Percentiles rank a stretch among this genome's conserved stretches.
These are phyloP conservation scores for Agonum fuliginosum DNA, from an alignment of 2,888 invertebrate species.

Conservation along the genomic window DNA sequence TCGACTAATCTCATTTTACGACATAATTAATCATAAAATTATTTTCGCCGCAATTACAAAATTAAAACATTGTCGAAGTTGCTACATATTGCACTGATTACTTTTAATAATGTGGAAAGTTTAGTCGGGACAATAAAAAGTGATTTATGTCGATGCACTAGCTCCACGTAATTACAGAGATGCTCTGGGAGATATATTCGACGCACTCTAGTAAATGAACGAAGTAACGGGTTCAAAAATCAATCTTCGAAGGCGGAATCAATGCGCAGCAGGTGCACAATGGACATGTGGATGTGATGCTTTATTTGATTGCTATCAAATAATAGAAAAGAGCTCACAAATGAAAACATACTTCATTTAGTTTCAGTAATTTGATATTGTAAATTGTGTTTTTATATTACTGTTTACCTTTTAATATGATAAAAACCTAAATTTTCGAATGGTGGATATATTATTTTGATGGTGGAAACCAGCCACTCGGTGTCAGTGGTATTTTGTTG, in stretches of 20 bases:
- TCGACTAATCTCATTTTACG: conserved; percentile 21
- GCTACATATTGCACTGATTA: conserved; percentile 28
- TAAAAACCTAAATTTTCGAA: no score
- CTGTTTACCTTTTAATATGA: no score
- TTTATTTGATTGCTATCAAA: not conserved
- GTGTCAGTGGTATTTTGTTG: no score
- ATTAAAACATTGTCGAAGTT: conserved; percentile 40
- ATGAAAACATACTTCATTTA: no score
- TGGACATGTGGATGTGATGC: not conserved
- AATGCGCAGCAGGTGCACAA: not conserved
- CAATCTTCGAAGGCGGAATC: conserved; percentile 7
- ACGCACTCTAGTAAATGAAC: conserved; percentile 19
- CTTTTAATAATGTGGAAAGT: conserved; percentile 51
- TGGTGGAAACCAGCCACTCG: no score
- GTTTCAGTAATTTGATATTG: no score
- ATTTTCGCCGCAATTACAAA: conserved; percentile 12
- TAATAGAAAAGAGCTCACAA: not conserved
- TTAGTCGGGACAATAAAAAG: conserved; percentile 46
- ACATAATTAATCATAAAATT: conserved; percentile 28
- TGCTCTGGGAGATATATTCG: conserved; percentile 28
- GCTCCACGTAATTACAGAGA: conserved; percentile 43
- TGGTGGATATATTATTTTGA: no score
- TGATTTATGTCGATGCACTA: conserved; percentile 39
- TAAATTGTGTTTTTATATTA: no score
- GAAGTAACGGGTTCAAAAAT: conserved; percentile 13